phyloP scores from a whole-genome alignment of 2,113 vertebrate species.

The Protobothrops flavoviridis region DNA sequence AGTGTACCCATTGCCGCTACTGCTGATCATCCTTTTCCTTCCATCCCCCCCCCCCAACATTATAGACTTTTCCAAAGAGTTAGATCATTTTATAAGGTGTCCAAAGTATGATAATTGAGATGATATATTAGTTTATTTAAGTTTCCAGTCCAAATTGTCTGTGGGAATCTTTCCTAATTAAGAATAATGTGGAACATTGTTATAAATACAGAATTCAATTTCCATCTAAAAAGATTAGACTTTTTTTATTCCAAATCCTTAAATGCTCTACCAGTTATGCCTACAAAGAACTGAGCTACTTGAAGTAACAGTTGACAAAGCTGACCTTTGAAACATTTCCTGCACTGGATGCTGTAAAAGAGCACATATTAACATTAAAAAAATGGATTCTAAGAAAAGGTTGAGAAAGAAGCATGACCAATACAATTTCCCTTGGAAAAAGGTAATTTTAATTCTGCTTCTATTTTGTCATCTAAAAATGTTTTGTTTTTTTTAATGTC shows the following conservation, averaged over 20 bases:
- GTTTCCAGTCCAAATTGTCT: constrained; percentile 15
- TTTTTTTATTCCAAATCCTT: neutral
- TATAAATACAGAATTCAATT: neutral
- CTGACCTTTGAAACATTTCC: constrained; percentile 12
- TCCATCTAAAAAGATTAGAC: neutral
- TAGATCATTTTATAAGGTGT: neutral
- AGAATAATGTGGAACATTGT: neutral
- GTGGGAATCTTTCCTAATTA: neutral
- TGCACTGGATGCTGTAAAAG: neutral
- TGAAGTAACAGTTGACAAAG: neutral
- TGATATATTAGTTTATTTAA: neutral
- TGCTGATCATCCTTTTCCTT: neutral
- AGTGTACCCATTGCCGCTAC: neutral
- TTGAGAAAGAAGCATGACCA: neutral
- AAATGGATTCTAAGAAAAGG: neutral
- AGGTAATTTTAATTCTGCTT: neutral
- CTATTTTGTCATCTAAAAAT: neutral
- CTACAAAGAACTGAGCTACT: neutral
- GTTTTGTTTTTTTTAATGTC: neutral
- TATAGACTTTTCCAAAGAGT: neutral
- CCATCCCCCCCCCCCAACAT: neutral
- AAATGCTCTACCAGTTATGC: neutral
- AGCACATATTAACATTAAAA: neutral
- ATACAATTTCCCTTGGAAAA: neutral
- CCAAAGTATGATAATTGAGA: neutral